Conservation (phyloP, 2,888 invertebrate species). For the Micoletzkya japonica region DNA sequence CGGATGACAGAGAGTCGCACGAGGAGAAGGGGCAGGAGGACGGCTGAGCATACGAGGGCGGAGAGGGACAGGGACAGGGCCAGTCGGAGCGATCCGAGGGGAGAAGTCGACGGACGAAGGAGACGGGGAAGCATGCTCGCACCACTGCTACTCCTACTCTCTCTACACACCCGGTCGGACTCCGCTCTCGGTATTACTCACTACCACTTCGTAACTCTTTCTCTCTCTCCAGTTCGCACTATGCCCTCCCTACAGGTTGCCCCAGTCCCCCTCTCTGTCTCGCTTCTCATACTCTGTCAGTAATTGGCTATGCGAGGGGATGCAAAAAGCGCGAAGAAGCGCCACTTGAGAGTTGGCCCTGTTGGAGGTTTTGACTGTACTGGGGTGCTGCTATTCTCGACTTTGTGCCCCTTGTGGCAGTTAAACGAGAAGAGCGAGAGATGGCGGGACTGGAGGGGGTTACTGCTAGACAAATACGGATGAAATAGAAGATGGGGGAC, state of each 20-base stretch:
- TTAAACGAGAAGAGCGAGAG: not conserved
- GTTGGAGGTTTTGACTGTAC: too few species aligned
- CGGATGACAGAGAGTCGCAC: slow-evolving; percentile 5
- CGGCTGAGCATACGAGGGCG: slow-evolving; percentile 27
- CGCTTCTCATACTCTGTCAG: too few species aligned
- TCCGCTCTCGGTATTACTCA: not conserved
- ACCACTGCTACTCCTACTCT: not conserved
- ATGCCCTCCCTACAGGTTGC: too few species aligned
- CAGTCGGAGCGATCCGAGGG: not conserved
- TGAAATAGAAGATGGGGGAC: not conserved
- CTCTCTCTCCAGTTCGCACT: not conserved
- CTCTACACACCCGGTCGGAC: slow-evolving; percentile 2
- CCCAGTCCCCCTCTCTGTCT: too few species aligned
- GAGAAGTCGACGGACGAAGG: not conserved
- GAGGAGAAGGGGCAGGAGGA: slow-evolving; percentile 17
- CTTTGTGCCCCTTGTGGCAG: not conserved
- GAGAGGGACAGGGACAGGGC: slow-evolving; percentile 24
- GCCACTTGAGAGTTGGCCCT: too few species aligned
- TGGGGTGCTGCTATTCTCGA: not conserved
- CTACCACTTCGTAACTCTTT: not conserved
- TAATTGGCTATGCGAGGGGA: too few species aligned
- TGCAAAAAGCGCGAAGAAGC: too few species aligned
- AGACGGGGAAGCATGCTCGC: not conserved
- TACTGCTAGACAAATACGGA: not conserved
- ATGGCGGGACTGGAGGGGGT: not conserved